A percentile compares a stretch with the other conserved stretches of the same genome.
Evolutionary conservation across 2,888 invertebrate genomes (phyloP).

Genomic region (Cephus runcator): DNA sequence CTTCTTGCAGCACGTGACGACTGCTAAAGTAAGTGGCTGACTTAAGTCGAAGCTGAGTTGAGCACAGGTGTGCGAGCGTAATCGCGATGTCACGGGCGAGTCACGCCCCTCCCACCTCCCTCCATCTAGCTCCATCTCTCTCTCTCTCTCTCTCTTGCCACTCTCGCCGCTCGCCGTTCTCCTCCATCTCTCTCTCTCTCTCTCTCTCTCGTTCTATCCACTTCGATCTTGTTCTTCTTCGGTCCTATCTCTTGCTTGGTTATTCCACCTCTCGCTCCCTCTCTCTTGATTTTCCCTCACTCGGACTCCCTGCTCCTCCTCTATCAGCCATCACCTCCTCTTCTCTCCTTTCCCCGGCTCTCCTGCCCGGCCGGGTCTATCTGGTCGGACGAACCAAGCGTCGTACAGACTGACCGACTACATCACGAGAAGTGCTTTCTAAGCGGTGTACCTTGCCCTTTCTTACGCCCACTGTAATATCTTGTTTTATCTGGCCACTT

Average conservation of each 20-base stretch:
- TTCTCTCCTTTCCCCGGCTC: slow-evolving; percentile 14
- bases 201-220: slow-evolving; percentile 13
- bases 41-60: slow-evolving; percentile 40
- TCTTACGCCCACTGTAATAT: slow-evolving; percentile 35
- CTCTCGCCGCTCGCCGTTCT: slow-evolving; percentile 14
- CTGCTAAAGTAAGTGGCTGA: slow-evolving; percentile 58
- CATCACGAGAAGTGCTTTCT: slow-evolving; percentile 20
- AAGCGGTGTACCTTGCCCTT: slow-evolving; percentile 22
- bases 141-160: slow-evolving; percentile 7
- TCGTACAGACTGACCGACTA: slow-evolving; percentile 12
- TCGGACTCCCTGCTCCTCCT: slow-evolving; percentile 22
- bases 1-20: slow-evolving; percentile 56
- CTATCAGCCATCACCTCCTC: slow-evolving; percentile 4
- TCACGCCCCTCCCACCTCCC: slow-evolving; percentile 47
- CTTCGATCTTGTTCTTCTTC: slow-evolving; percentile 14
- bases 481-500: slow-evolving; percentile 39
- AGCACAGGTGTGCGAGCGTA: slow-evolving; percentile 61
- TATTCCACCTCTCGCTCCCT: neutral
- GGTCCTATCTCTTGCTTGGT: slow-evolving; percentile 8
- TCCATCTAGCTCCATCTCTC: slow-evolving; percentile 13
- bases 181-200: slow-evolving; percentile 11
- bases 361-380: slow-evolving; percentile 9
- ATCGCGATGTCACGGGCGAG: slow-evolving; percentile 63
- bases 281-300: slow-evolving; percentile 18
- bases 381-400: slow-evolving; percentile 7